Evolutionary conservation across 2,113 vertebrate genomes (phyloP).

Genomic region (Dromiciops gliroides): DNA sequence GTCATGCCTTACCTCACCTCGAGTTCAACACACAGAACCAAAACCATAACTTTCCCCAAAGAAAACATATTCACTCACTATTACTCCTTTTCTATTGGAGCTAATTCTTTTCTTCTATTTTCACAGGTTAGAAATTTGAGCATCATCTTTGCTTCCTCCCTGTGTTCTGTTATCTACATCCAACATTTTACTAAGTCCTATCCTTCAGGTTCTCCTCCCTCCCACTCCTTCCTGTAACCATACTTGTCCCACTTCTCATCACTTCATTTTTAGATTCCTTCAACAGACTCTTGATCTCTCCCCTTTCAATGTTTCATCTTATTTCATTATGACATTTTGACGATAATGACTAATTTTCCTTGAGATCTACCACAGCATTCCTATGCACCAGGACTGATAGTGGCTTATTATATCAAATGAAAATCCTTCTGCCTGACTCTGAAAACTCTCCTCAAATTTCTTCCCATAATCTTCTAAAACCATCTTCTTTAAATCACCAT

Average conservation of each 20-base stretch:
- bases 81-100: conserved; percentile 7
- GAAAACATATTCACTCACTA: not conserved
- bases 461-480: not conserved
- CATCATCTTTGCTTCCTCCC: not conserved
- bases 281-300: not conserved
- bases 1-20: not conserved
- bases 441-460: not conserved
- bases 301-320: not conserved
- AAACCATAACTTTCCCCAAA: not conserved
- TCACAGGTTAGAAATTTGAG: not conserved
- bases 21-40: not conserved
- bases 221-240: not conserved
- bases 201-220: not conserved
- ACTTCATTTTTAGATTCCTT: not conserved
- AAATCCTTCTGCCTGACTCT: not conserved
- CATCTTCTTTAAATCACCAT: not conserved
- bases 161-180: not conserved
- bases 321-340: not conserved
- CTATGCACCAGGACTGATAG: not conserved
- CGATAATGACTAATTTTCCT: not conserved
- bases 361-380: not conserved
- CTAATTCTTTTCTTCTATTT: not conserved
- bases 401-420: not conserved
- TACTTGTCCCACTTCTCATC: not conserved
- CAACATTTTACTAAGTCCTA: conserved; percentile 6